Conservation (phyloP, 2,888 invertebrate species). For the Anticlea derivata region DNA sequence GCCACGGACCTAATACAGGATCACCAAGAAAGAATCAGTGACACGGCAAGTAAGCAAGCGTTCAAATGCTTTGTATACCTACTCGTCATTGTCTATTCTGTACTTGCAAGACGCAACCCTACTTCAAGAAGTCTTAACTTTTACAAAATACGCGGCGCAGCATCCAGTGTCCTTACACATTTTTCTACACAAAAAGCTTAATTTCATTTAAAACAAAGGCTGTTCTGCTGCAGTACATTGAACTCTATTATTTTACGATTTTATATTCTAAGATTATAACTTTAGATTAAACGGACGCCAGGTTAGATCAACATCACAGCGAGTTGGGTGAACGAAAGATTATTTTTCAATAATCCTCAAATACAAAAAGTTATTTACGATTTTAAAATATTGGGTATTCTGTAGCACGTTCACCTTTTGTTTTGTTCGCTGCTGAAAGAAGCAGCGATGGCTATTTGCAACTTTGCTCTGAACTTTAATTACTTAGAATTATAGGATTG, state of each 20-base stretch:
- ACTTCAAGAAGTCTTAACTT: neutral
- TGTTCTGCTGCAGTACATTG: constrained; percentile 18
- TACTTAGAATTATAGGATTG: too few species aligned
- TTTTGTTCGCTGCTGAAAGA: constrained; percentile 2
- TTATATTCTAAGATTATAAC: constrained; percentile 15
- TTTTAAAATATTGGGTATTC: constrained; percentile 19
- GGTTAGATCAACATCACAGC: constrained; percentile 20
- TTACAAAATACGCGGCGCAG: neutral
- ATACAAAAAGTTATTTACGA: constrained; percentile 19
- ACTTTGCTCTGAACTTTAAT: neutral
- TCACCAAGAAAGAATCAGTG: too few species aligned
- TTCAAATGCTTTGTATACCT: too few species aligned
- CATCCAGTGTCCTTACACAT: neutral
- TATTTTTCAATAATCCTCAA: constrained; percentile 22
- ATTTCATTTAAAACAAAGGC: constrained; percentile 11
- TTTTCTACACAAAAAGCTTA: neutral
- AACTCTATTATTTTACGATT: constrained; percentile 24
- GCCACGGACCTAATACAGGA: too few species aligned
- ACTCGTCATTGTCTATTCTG: too few species aligned
- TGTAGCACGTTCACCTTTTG: constrained; percentile 21
- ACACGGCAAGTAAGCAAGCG: too few species aligned
- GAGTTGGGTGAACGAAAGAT: constrained; percentile 18
- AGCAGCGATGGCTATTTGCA: neutral
- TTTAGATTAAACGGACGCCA: neutral
- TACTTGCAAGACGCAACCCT: neutral